phyloP scores from a whole-genome alignment of 35 echinoderm and acorn worm genomes.

The Holothuria glaberrima region DNA sequence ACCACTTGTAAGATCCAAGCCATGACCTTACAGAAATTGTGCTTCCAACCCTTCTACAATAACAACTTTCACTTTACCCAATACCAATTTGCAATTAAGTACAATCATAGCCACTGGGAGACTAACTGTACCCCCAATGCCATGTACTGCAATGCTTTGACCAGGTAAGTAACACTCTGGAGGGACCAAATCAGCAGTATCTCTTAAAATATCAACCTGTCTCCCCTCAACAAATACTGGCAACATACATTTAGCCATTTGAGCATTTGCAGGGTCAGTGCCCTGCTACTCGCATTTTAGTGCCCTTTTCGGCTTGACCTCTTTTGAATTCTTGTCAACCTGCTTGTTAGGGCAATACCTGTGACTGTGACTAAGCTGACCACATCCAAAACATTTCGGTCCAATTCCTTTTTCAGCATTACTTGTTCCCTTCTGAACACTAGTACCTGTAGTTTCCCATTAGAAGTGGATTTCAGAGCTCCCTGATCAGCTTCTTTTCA shows the following conservation, averaged over 20 bases:
- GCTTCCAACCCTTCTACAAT: too few relatives aligned
- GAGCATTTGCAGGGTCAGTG: neutral
- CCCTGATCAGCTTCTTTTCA: neutral
- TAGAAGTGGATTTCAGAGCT: neutral
- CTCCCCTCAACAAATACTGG: conserved; percentile 3
- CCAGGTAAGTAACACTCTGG: conserved; percentile 2
- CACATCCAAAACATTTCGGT: too few relatives aligned
- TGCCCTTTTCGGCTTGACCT: neutral
- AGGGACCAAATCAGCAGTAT: conserved; percentile 7
- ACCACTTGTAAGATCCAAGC: conserved; percentile 9
- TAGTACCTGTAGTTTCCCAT: neutral
- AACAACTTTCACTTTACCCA: conserved; percentile 12
- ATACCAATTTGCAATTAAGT: neutral
- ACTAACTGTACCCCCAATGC: conserved; percentile 3
- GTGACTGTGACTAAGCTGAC: too few relatives aligned
- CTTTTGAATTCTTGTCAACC: neutral
- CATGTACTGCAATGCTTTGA: conserved; percentile 8
- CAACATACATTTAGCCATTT: too few relatives aligned
- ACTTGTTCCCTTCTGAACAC: neutral
- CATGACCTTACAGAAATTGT: conserved; percentile 36
- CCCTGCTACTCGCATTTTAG: too few relatives aligned
- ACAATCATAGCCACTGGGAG: conserved; percentile 9
- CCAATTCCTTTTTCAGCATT: neutral
- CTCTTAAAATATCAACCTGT: conserved; percentile 3
- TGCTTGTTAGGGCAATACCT: neutral